Evolutionary conservation across 2,113 vertebrate genomes (phyloP).

Genomic region (Ceyx cyanopectus): DNA sequence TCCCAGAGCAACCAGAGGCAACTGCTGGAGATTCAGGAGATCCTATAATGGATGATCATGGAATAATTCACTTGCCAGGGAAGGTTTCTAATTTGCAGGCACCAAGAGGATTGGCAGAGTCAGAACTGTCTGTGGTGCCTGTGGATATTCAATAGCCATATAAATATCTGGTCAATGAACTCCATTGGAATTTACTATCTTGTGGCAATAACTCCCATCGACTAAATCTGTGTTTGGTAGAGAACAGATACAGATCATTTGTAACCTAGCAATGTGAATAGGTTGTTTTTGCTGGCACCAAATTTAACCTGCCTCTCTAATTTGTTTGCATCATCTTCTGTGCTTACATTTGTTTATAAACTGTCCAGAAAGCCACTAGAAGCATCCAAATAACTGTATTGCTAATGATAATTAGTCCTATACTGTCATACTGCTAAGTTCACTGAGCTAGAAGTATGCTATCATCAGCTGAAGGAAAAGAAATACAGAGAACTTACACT

Average conservation of each 20-base stretch:
- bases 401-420: not conserved
- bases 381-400: not conserved
- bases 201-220: not conserved
- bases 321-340: not conserved
- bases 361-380: not conserved
- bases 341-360: not conserved
- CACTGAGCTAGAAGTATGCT: not conserved
- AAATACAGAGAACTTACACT: not conserved
- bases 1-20: not conserved
- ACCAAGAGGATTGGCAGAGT: not conserved
- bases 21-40: not conserved
- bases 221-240: not conserved
- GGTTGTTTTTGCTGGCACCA: not conserved
- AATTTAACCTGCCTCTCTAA: not conserved
- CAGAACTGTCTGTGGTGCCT: not conserved
- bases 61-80: not conserved
- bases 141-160: not conserved
- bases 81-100: not conserved
- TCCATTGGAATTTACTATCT: not conserved
- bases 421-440: not conserved
- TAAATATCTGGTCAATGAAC: not conserved
- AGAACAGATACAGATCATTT: slow-evolving; percentile 6
- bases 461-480: not conserved
- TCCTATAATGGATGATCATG: not conserved
- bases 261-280: not conserved